Evolutionary conservation across 2,888 invertebrate genomes (phyloP).

Genomic region (Seira ritae): DNA sequence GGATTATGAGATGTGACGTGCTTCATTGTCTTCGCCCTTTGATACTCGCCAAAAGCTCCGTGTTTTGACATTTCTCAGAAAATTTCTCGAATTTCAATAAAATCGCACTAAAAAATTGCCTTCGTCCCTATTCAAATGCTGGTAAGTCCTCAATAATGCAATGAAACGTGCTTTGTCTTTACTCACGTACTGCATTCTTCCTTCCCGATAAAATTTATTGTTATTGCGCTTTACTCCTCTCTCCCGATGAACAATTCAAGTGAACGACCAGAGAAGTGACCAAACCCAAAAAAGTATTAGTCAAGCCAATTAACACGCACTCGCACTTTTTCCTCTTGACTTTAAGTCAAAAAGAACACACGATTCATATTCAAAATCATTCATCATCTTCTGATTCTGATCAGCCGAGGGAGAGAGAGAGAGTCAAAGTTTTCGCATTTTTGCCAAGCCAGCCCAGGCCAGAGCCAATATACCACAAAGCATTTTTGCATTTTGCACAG

Average conservation of each 20-base stretch:
- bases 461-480: no score
- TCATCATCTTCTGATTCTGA: neutral
- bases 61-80: neutral
- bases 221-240: neutral
- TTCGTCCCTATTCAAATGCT: neutral
- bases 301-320: slow-evolving; percentile 10
- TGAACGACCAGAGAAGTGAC: neutral
- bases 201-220: slow-evolving; percentile 3
- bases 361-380: neutral
- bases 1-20: neutral
- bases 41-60: no score
- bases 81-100: slow-evolving; percentile 6
- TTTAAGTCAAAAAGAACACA: neutral
- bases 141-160: no score
- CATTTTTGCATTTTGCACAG: no score
- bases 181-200: neutral
- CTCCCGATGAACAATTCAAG: neutral
- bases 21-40: neutral
- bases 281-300: neutral
- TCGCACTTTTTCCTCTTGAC: neutral
- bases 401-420: neutral
- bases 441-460: no score
- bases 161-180: no score
- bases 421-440: no score
- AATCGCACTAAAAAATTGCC: neutral